These are phyloP conservation scores for Prenolepis imparis DNA, from an alignment of 2,888 invertebrate species.

Conservation along the genomic window DNA sequence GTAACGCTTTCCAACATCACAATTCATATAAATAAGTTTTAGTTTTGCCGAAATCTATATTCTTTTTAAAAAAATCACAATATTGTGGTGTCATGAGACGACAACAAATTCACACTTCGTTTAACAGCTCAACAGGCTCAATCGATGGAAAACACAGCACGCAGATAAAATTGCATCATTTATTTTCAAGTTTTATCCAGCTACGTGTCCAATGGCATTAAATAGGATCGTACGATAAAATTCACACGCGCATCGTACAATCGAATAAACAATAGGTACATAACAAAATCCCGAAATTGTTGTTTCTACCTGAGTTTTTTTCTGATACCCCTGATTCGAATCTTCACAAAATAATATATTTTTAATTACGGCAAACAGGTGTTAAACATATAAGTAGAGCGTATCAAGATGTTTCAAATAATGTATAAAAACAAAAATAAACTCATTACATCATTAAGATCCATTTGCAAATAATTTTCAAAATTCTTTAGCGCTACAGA, in stretches of 20 bases:
- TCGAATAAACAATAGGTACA: not conserved
- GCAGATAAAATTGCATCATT: conserved; percentile 45
- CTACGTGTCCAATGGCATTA: conserved; percentile 44
- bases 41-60: conserved; percentile 62
- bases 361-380: not conserved
- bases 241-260: not conserved
- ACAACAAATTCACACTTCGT: conserved; percentile 58
- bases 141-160: conserved; percentile 46
- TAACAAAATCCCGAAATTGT: conserved; percentile 26
- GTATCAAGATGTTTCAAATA: not conserved
- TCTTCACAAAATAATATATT: not conserved
- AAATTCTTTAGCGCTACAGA: not conserved
- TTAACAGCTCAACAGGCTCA: conserved; percentile 53
- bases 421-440: not conserved
- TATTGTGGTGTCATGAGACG: conserved; percentile 61
- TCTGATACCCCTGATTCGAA: not conserved
- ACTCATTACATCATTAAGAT: not conserved
- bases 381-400: not conserved
- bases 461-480: not conserved
- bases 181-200: conserved; percentile 47
- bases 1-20: conserved; percentile 67
- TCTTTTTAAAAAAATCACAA: conserved; percentile 59
- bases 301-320: not conserved
- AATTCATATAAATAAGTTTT: conserved; percentile 72
- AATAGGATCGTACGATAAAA: conserved; percentile 38